Evolutionary conservation across 53 echinoderm and acorn worm genomes (phyloP).

Genomic region (Antedon mediterranea): DNA sequence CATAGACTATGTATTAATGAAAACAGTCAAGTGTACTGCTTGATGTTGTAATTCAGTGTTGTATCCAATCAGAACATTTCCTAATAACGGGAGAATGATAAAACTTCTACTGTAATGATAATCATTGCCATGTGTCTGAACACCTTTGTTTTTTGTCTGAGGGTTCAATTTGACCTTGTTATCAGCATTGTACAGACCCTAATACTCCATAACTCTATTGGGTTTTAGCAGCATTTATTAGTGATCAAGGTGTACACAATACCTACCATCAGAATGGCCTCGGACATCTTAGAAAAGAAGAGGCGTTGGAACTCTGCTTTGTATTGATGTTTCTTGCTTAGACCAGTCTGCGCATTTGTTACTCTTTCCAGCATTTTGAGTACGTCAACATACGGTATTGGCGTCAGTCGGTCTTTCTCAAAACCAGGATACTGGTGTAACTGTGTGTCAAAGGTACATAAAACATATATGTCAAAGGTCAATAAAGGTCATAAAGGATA

Average conservation of each 20-base stretch:
- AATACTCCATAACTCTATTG: neutral
- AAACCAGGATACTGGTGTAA: conserved; percentile 84
- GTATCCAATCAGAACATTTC: too few species aligned
- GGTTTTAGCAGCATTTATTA: neutral
- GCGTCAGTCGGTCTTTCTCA: conserved; percentile 60
- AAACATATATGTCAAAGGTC: neutral
- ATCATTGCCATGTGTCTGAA: too few species aligned
- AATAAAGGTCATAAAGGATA: neutral
- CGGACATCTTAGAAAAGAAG: conserved; percentile 87
- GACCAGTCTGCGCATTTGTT: conserved; percentile 64
- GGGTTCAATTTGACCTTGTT: too few species aligned
- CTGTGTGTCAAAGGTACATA: conserved; percentile 11
- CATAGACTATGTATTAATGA: too few species aligned
- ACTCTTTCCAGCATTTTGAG: conserved; percentile 55
- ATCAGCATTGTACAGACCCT: too few species aligned
- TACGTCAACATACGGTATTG: conserved; percentile 58
- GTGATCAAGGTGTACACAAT: neutral
- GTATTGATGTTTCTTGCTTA: conserved; percentile 60
- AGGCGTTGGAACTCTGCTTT: conserved; percentile 73
- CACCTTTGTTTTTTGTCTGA: too few species aligned
- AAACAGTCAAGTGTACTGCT: too few species aligned
- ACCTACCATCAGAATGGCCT: conserved; percentile 85
- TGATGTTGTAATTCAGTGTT: too few species aligned
- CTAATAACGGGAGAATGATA: too few species aligned
- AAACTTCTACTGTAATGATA: too few species aligned